phyloP scores from a whole-genome alignment of 2,888 invertebrate species.

The Eristalinus aeneus region DNA sequence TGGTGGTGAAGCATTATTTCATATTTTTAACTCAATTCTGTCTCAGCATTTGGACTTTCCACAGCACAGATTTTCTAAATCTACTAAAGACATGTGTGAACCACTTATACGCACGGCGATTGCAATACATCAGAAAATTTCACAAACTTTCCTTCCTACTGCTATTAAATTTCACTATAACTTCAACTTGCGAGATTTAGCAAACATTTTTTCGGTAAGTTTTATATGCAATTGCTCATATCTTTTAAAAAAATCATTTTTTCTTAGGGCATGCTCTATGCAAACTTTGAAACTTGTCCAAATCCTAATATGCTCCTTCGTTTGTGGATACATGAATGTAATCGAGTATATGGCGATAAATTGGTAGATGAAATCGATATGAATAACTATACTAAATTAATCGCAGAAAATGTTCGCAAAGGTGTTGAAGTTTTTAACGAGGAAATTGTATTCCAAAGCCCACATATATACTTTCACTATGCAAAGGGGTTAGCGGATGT shows the following conservation, averaged over 20 bases:
- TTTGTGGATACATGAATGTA: slow-evolving; percentile 94
- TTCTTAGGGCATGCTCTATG: slow-evolving; percentile 90
- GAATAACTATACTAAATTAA: slow-evolving; percentile 86
- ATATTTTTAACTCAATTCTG: slow-evolving; percentile 92
- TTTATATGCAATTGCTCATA: neutral
- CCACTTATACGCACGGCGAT: slow-evolving; percentile 88
- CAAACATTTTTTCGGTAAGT: slow-evolving; percentile 94
- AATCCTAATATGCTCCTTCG: slow-evolving; percentile 87
- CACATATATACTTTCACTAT: slow-evolving; percentile 95
- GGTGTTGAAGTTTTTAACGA: slow-evolving; percentile 88
- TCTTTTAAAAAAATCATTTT: neutral
- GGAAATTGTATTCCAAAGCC: slow-evolving; percentile 85
- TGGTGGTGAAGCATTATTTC: slow-evolving; percentile 88
- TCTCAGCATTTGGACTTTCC: slow-evolving; percentile 87
- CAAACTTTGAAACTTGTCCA: slow-evolving; percentile 88
- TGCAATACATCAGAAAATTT: slow-evolving; percentile 88
- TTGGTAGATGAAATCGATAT: slow-evolving; percentile 91
- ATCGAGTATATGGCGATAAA: slow-evolving; percentile 95
- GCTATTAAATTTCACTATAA: slow-evolving; percentile 97
- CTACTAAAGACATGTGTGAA: slow-evolving; percentile 83
- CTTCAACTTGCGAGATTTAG: slow-evolving; percentile 95
- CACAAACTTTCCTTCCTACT: slow-evolving; percentile 91
- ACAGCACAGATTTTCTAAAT: slow-evolving; percentile 84
- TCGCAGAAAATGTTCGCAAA: slow-evolving; percentile 90
- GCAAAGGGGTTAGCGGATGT: slow-evolving; percentile 95